phyloP scores from a whole-genome alignment of 23 tunicate genomes.

The Diplosoma virens region DNA sequence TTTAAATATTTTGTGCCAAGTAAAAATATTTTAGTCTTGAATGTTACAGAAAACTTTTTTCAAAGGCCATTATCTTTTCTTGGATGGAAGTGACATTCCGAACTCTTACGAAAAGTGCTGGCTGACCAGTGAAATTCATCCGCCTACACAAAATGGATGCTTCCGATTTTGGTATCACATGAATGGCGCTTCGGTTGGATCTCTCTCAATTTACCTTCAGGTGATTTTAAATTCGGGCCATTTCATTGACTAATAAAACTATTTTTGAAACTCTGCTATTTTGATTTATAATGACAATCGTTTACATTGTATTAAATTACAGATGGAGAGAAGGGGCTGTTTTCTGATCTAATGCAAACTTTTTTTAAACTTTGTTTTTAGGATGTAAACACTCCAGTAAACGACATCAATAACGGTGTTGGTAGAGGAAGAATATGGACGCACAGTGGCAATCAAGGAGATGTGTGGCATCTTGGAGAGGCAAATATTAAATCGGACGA shows the following conservation, averaged over 20 bases:
- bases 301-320: too few relatives aligned
- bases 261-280: too few relatives aligned
- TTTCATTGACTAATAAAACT: too few relatives aligned
- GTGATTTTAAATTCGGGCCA: too few relatives aligned
- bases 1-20: too few relatives aligned
- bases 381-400: slow-evolving; percentile 38
- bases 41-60: too few relatives aligned
- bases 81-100: slow-evolving; percentile 59
- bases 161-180: slow-evolving; percentile 76
- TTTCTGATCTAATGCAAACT: too few relatives aligned
- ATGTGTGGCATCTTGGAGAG: slow-evolving; percentile 66
- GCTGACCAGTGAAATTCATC: slow-evolving; percentile 67
- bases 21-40: too few relatives aligned
- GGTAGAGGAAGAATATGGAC: slow-evolving; percentile 44
- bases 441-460: slow-evolving; percentile 57
- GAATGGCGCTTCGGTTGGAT: slow-evolving; percentile 66
- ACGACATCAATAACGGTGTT: slow-evolving; percentile 12
- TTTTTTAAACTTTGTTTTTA: too few relatives aligned
- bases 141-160: slow-evolving; percentile 73
- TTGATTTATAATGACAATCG: too few relatives aligned
- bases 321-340: too few relatives aligned
- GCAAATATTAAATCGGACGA: slow-evolving; percentile 44
- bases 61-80: slow-evolving; percentile 76
- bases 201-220: slow-evolving; percentile 58
- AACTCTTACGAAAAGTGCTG: slow-evolving; percentile 31